Evolutionary conservation across 2,888 invertebrate species (phyloP), one percentile per base, ranked within the genome.

Genomic region (Mycalesis mineus): DNA sequence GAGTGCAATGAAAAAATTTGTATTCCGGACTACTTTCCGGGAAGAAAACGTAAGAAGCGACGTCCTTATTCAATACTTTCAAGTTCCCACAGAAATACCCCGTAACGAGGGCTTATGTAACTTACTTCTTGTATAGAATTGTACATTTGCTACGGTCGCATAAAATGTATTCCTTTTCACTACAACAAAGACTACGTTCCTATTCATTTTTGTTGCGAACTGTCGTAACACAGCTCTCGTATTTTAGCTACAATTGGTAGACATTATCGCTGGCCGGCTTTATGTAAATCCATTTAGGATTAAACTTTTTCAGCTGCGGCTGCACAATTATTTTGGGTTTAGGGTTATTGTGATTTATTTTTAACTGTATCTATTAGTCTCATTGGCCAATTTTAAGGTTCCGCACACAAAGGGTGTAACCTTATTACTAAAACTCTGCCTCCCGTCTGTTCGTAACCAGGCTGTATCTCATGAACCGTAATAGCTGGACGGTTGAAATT

Each of bases 261-360:
- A 84, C 82, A 85, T 85, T 86, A 85, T 83, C 84, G 78, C 78
- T 72, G 75, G 78, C 75, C 78, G 82, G 81, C 80, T 82, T 83
- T 84, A 85, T 84, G 81, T 82, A 84, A 84, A 85, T 86, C 85
- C 81, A 80, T 78, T 81, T 80, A 76, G 77, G 81, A 84, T 82
- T 77, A 82, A 82, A 80, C 51, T 51, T 41, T 51, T 42, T 33
- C 14, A 28, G 13, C 37, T 13, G 22, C 9, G 9, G 50, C 14
- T 2, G 7, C 14, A 31, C 29, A 14, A n/a, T 37, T 48, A 22
- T 22, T 22, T 22, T 4, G 22, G 2, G 5, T 22, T 22, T 22
- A 22, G 3, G 22, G 22, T 22, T 22, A 5, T 22, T 22, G 22
- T 22, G 22, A 22, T 22, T 22, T 22, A 22, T 22, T 2, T n/a